Percentiles rank a stretch among this genome's conserved stretches.
phyloP scores from a whole-genome alignment of 2,888 invertebrate genomes.

The Caenorhabditis japonica region DNA sequence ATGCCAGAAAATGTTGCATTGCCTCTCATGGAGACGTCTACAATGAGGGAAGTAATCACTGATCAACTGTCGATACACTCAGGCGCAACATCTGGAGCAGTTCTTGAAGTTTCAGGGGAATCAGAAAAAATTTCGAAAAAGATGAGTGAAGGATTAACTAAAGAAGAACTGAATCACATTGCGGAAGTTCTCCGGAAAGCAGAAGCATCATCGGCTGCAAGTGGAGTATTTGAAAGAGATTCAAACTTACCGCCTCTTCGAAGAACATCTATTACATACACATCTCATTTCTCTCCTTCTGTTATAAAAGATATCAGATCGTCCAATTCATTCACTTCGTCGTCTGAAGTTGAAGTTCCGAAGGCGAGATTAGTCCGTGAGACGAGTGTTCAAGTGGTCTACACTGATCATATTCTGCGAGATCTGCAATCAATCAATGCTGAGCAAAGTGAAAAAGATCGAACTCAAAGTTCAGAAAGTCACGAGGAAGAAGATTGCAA shows the following conservation, averaged over 20 bases:
- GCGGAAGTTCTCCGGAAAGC: slow-evolving; percentile 56
- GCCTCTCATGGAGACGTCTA: neutral
- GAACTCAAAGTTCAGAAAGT: neutral
- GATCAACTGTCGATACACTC: slow-evolving; percentile 38
- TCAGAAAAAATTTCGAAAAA: slow-evolving; percentile 2
- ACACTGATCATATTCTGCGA: slow-evolving; percentile 53
- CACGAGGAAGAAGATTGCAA: slow-evolving; percentile 1
- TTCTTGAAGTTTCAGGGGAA: slow-evolving; percentile 17
- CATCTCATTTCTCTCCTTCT: slow-evolving; percentile 39
- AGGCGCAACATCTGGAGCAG: slow-evolving; percentile 54
- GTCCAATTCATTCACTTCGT: slow-evolving; percentile 42
- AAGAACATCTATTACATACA: slow-evolving; percentile 48
- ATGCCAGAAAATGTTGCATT: neutral
- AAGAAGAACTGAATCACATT: slow-evolving; percentile 62
- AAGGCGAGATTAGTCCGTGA: slow-evolving; percentile 36
- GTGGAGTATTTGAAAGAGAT: slow-evolving; percentile 38
- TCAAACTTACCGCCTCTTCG: slow-evolving; percentile 30
- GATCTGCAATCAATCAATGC: slow-evolving; percentile 47
- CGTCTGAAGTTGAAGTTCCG: slow-evolving; percentile 8
- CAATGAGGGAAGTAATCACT: neutral
- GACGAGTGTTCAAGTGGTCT: slow-evolving; percentile 47
- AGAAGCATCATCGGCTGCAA: slow-evolving; percentile 30
- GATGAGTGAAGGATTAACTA: slow-evolving; percentile 39
- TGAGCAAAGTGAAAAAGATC: slow-evolving; percentile 26
- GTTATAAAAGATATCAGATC: slow-evolving; percentile 29